Evolutionary conservation across 2,888 invertebrate species (phyloP).

Genomic region (Pyrocoelia pectoralis): DNA sequence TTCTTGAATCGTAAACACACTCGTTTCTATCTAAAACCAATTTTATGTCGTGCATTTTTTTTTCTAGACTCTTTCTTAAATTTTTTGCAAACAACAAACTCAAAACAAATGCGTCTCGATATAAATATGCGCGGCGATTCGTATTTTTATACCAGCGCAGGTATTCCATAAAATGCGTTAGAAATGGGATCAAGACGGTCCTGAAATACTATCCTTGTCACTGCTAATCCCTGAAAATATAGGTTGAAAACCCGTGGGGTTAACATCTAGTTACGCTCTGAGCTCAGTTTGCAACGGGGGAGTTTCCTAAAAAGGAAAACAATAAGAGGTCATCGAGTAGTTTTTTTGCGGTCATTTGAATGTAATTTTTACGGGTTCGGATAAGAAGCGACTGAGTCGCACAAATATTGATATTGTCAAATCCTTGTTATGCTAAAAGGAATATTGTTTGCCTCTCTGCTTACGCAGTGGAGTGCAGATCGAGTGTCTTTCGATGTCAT

Average conservation of each 20-base stretch:
- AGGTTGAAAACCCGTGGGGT: constrained; percentile 23
- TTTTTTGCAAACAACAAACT: neutral
- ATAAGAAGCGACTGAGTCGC: neutral
- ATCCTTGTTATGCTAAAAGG: constrained; percentile 13
- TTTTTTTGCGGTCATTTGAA: neutral
- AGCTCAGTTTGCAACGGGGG: neutral
- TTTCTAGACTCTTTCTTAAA: too few relatives aligned
- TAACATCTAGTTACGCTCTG: constrained; percentile 16
- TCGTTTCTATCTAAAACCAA: constrained; percentile 38
- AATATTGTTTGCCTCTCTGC: constrained; percentile 26
- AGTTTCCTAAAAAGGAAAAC: neutral
- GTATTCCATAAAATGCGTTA: constrained; percentile 33
- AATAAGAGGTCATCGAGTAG: neutral
- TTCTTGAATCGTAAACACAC: constrained; percentile 49
- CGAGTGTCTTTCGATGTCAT: constrained; percentile 24
- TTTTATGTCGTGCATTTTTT: constrained; percentile 44
- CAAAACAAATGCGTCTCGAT: constrained; percentile 18
- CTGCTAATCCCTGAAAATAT: constrained; percentile 37
- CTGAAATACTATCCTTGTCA: constrained; percentile 33
- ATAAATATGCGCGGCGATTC: too few relatives aligned
- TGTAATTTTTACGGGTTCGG: neutral
- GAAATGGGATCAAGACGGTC: constrained; percentile 32
- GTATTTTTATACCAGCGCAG: neutral
- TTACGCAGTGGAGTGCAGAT: constrained; percentile 25
- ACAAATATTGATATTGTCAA: neutral